Evolutionary conservation across 2,888 invertebrate species (phyloP).

Genomic region (Serripes groenlandicus): DNA sequence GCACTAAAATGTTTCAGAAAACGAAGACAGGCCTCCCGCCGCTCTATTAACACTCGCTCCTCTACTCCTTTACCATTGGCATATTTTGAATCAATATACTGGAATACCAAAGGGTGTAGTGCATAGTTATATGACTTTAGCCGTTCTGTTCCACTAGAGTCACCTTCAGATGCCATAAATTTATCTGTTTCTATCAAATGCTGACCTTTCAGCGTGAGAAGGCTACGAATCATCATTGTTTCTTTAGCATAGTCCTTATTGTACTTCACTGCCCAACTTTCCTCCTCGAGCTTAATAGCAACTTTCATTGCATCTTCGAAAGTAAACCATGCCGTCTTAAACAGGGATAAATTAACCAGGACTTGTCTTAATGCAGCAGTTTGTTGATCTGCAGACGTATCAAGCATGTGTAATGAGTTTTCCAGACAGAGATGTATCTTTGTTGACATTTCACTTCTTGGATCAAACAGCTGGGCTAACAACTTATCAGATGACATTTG

Average conservation of each 20-base stretch:
- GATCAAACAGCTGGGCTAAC: background rate
- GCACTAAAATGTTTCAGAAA: conserved; percentile 17
- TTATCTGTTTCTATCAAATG: conserved; percentile 19
- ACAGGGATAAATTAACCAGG: conserved; percentile 15
- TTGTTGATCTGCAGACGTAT: background rate
- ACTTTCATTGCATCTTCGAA: conserved; percentile 3
- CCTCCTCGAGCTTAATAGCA: background rate
- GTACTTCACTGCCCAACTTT: background rate
- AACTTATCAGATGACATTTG: too few species aligned
- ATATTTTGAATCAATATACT: conserved; percentile 5
- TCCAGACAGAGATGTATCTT: background rate
- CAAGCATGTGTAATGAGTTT: background rate
- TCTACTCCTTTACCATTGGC: background rate
- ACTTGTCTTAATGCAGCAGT: background rate
- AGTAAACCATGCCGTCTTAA: conserved; percentile 15
- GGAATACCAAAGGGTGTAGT: conserved; percentile 30
- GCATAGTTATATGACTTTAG: conserved; percentile 9
- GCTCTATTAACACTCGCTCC: background rate
- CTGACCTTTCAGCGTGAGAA: background rate
- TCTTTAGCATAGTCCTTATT: background rate
- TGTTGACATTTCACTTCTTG: background rate
- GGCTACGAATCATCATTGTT: background rate
- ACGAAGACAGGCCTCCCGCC: background rate
- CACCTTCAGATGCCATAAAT: background rate
- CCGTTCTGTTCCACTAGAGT: background rate